Base-by-base conservation (phyloP, 2,888 invertebrate genomes). In the Macropis europaea region DNA sequence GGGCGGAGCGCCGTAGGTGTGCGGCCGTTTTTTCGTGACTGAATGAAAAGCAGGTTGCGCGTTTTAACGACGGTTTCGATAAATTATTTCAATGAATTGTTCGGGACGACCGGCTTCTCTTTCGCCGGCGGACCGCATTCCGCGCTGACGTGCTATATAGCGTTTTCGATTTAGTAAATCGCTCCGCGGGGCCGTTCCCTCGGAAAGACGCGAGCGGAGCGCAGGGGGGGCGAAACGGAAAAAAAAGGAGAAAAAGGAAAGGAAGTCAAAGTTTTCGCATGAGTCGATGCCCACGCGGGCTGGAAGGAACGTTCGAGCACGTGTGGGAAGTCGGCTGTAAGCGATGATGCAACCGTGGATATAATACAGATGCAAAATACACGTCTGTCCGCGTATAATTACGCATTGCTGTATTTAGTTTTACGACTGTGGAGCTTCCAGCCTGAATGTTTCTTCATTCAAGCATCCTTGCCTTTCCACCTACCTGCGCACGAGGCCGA, bases 281-380 rank as follows among this genome's bases (percentile, higher is more conserved):
- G 17, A 4, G 9, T 64, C 40, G 60, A 17, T 30, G 69, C 79
- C 73, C 45, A 79, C 76, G 53, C 56, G 43, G 26, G 7, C 38
- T 36, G 38, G 42, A 71, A 38, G 38, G 42, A 71, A 38, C 32
- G 62, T 47, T 62, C 57, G 45, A 40, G 9, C 45, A 19, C 38
- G 64, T 60, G 76, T 76, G 74, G 74, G 79, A 73, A 71, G 76
- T 17, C 30, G 63, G 56, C 40, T 70, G 61, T 50, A 45, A 54
- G 30, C 70, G 40, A 15, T 79, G 76, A 79, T 69, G 79, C 61
- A 79, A 79, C 42, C n/a, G 17, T 15, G 71, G 52, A 53, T 60
- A 66, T 61, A 60, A 53, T 61, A 60, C 64, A 40, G 38, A 53
- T 69, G 42, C 53, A 57, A 69, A n/a, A 43, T 54, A 48, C 48